These are phyloP conservation scores for Andrena chrysosceles DNA, from an alignment of 2,888 invertebrate species.

Conservation along the genomic window DNA sequence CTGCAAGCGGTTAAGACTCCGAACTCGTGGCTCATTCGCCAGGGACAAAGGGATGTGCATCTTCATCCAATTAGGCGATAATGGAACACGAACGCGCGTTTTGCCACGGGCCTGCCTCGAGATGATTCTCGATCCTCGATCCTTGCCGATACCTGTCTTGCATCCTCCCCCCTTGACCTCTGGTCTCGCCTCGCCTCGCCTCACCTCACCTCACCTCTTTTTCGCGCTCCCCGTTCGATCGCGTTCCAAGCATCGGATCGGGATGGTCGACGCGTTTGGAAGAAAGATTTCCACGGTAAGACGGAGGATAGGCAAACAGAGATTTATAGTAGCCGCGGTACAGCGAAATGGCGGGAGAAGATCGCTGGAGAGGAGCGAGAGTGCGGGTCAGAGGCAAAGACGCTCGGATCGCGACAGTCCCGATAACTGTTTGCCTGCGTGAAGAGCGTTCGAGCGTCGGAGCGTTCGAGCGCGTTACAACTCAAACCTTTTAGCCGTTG, in stretches of 20 bases:
- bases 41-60: slow-evolving; percentile 78
- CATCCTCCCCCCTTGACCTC: not conserved
- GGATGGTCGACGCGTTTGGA: not conserved
- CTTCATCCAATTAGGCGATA: slow-evolving; percentile 80
- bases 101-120: slow-evolving; percentile 65
- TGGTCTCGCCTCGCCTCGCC: not conserved
- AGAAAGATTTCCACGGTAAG: slow-evolving; percentile 20
- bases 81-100: slow-evolving; percentile 70
- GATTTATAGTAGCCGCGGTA: slow-evolving; percentile 53
- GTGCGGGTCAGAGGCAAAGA: slow-evolving; percentile 36
- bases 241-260: too few species aligned
- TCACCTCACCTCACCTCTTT: too few species aligned
- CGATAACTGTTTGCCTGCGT: slow-evolving; percentile 80
- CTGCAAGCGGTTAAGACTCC: slow-evolving; percentile 45
- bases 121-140: slow-evolving; percentile 62
- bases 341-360: slow-evolving; percentile 54
- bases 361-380: not conserved
- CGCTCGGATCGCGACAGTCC: slow-evolving; percentile 76
- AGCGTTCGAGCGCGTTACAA: slow-evolving; percentile 83
- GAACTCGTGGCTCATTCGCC: slow-evolving; percentile 54
- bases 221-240: too few species aligned
- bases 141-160: slow-evolving; percentile 37
- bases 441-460: slow-evolving; percentile 80
- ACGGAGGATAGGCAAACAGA: slow-evolving; percentile 19
- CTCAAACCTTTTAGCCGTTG: slow-evolving; percentile 84